Evolutionary conservation across 2,888 invertebrate species (phyloP), one percentile per base, ranked within the genome.

Genomic region (Polymixis lichenea): DNA sequence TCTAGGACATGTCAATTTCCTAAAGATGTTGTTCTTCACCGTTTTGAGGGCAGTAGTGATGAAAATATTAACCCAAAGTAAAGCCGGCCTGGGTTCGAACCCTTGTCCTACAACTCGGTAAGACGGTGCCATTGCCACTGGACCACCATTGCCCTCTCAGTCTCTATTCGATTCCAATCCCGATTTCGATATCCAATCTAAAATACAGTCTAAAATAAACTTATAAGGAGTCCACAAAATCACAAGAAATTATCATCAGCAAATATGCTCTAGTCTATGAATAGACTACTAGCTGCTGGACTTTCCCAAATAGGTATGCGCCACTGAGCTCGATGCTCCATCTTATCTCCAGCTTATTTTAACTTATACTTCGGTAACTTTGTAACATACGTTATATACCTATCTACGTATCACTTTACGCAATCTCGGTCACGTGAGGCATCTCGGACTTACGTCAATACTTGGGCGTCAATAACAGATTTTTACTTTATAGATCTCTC

Each of bases 401-500:
- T 64, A 43, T n/a, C n/a, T 15, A n/a, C n/a, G n/a, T n/a, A 56
- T 22, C 4, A 55, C n/a, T 68, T 74, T 43, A 80, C 66, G 66
- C 51, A 84, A 76, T 60, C n/a, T 38, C 58, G 19, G 38, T 53
- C 22, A 28, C 70, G n/a, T 25, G 28, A 28, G 46, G 46, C 53
- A 60, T 83, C 58, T 38, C 19, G 15, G 11, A 32, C 43, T 60
- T 72, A 60, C 67, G 61, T 76, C 80, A 67, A 64, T 78, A 62
- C 46, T 78, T 61, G 49, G 58, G 55, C 68, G 66, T 55, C 70
- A 75, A 70, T 72, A 76, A 67, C 69, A 72, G 70, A 81, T 72
- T 80, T 66, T 67, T 70, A 64, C 60, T 72, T 67, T 72, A 70
- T 76, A 80, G 62, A 78, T 75, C 51, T 51, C n/a, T 62, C 13